Base-by-base conservation (phyloP, 2,113 vertebrate species). In the Nycticebus coucang region DNA sequence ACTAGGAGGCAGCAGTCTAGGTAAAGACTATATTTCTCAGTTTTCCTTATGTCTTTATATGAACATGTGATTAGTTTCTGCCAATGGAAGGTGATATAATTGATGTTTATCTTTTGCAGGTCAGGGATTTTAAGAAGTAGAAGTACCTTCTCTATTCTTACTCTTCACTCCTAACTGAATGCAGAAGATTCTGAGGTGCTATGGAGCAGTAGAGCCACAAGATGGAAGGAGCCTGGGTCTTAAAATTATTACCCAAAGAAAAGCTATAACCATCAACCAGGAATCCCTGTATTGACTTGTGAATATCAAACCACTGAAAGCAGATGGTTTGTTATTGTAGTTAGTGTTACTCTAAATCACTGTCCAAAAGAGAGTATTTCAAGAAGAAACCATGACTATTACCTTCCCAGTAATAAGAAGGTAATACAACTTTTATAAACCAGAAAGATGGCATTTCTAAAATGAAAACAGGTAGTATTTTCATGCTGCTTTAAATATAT, bases 381-480 rank as follows among this genome's bases (percentile, higher is more conserved):
- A 82, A 87, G 81, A 78, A 17, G 59, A 90, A 79, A 53, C 28
- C 2, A 1, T 53, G 37, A 75, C 55, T 78, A 28, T 12, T 11
- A 68, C 6, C 83, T 72, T 92, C 33, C 28, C 18, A 53, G 24
- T n/a, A 71, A 74, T 50, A 9, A 10, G 45, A 50, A 50, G 45
- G 45, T 50, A 50, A 21, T 26, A 59, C 30, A 82, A 77, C 35
- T 93, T 83, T n/a, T 26, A 79, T 8, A 82, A n/a, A 90, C 28
- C 24, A 53, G 81, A 95, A 37, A 91, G 10, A 11, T 15, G 66
- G 30, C 68, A 33, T 78, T 84, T 94, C 28, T 69, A 91, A 93
- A 79, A 57, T 83, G 95, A 93, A 91, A 35, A 26, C 15, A 33
- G 71, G 18, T 9, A 93, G 71, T 69, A 71, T 88, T 95, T 92